Base-by-base conservation (phyloP, 2,888 invertebrate species). In the Apamea crenata region DNA sequence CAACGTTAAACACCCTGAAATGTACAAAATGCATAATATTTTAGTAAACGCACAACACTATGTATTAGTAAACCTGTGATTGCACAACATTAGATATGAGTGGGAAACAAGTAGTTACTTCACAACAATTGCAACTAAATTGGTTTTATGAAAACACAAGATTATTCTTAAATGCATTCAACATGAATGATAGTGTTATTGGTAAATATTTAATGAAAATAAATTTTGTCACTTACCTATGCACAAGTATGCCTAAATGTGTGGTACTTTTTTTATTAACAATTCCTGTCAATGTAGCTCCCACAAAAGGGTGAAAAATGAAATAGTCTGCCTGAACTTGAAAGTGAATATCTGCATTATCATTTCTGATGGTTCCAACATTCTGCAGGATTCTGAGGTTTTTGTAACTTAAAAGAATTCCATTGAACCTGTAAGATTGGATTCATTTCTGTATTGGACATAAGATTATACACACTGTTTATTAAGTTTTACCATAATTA, bases 281-380 rank as follows among this genome's bases (percentile, higher is more conserved):
- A 86, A 97, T 92, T 18, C 98, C 98, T 91, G 96, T 97, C 70
- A 98, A 92, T 56, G 94, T 95, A 81, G 97, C 97, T 6, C 97
- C 98, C 72, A 98, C 94, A 92, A 94, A 92, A 21, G 98, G 98
- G 85, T 96, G 97, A 91, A 97, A 97, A 83, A 98, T 94, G 91
- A 97, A 98, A 92, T 98, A 98, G 88, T 98, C 98, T 32, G 97
- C 98, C 92, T 97, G 97, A 5, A 98, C 96, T 94, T 98, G 97
- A 82, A 98, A 95, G 91, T 98, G 97, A 82, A 98, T 97, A 87
- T 97, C 97, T 83, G 97, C 97, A 87, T 97, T 97, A 87, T 98
- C 98, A 90, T 97, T 96, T 81, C 97, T 94, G 77, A 98, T 97
- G 29, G 95, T 93, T n/a, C 98, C 98, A 69, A 97, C 90, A 87